These are phyloP conservation scores for Phenganax stokvisi DNA, from an alignment of 92 coral and sea anemone species.

Conservation along the genomic window DNA sequence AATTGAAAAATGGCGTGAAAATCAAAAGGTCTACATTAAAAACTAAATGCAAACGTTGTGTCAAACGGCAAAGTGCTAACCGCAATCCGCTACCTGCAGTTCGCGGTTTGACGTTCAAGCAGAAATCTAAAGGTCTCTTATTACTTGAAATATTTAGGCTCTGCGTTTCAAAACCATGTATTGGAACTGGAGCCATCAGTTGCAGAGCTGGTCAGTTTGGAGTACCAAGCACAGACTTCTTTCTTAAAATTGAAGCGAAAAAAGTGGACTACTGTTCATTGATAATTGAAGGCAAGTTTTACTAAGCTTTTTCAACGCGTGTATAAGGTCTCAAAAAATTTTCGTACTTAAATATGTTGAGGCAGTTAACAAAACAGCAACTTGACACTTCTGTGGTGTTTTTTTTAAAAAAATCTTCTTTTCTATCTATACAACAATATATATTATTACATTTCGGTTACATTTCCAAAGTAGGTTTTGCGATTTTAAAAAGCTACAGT, in stretches of 20 bases:
- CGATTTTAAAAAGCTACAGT: background rate
- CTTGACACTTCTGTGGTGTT: background rate
- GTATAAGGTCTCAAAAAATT: background rate
- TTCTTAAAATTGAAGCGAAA: slow-evolving; percentile 70
- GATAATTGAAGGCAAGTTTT: slow-evolving; percentile 7
- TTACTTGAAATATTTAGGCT: slow-evolving; percentile 32
- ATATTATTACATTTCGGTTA: background rate
- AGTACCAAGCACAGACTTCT: slow-evolving; percentile 81
- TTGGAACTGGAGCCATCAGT: slow-evolving; percentile 88
- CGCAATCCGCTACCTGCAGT: no score
- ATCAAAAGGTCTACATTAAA: no score
- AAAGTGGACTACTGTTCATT: slow-evolving; percentile 61
- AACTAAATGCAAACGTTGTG: no score
- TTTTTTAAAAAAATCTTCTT: background rate
- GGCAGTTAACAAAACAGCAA: background rate
- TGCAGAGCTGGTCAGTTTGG: slow-evolving; percentile 70
- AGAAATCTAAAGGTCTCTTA: background rate
- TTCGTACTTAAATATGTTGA: no score
- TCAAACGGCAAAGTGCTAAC: no score
- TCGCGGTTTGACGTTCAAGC: no score
- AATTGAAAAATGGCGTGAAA: no score
- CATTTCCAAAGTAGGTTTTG: background rate
- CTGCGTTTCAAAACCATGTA: slow-evolving; percentile 62
- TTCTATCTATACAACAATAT: background rate
- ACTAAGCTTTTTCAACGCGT: background rate